phyloP scores from a whole-genome alignment of 1,140 invertebrate genomes.

The Drosophila parabipectinata region DNA sequence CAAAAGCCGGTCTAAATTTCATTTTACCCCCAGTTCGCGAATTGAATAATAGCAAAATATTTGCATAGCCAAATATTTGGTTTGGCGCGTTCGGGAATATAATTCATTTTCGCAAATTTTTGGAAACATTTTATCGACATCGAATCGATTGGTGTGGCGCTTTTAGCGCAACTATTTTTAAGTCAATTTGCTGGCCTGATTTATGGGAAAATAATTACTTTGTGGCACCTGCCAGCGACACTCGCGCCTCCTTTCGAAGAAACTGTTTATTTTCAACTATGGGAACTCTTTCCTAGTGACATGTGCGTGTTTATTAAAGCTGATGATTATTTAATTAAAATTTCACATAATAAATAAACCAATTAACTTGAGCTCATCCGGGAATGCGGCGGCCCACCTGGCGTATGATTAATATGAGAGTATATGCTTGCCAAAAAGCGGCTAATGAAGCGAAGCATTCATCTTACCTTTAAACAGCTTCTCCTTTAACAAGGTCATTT shows the following conservation, averaged over 20 bases:
- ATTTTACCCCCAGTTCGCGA: constrained; percentile 34
- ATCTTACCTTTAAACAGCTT: neutral
- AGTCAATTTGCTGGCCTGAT: constrained; percentile 48
- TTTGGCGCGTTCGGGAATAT: constrained; percentile 22
- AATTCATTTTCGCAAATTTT: constrained; percentile 26
- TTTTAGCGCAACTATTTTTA: constrained; percentile 32
- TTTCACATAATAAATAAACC: constrained; percentile 73
- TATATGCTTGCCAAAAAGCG: neutral
- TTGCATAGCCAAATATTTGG: constrained; percentile 71
- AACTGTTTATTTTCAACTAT: neutral
- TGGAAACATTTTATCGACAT: constrained; percentile 19
- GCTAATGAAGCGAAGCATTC: constrained; percentile 18
- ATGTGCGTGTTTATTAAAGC: constrained; percentile 24
- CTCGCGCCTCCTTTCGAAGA: neutral
- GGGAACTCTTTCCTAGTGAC: neutral
- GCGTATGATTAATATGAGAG: constrained; percentile 69
- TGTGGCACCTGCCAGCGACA: constrained; percentile 63
- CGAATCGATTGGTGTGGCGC: constrained; percentile 7
- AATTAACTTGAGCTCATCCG: constrained; percentile 63
- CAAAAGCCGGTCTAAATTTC: constrained; percentile 32
- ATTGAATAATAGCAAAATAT: constrained; percentile 67
- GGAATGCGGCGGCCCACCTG: constrained; percentile 46
- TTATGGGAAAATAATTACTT: constrained; percentile 74
- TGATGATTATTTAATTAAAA: constrained; percentile 74
- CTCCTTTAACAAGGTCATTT: constrained; percentile 10